Evolutionary conservation across 1,140 invertebrate species (phyloP).

Genomic region (Musca domestica): DNA sequence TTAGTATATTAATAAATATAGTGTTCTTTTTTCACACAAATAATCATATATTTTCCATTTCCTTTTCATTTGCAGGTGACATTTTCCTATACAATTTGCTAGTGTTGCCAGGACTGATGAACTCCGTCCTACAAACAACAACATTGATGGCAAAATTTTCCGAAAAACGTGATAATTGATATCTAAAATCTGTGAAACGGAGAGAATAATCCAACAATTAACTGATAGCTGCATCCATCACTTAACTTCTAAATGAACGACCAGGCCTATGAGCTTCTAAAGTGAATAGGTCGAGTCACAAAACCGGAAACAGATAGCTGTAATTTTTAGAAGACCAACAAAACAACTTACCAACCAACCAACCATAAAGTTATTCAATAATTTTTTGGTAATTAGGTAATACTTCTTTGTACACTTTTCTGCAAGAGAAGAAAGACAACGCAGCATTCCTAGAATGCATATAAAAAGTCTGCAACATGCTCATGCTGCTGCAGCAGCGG

Average conservation of each 20-base stretch:
- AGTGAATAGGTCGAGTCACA: neutral
- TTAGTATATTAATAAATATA: too few species aligned
- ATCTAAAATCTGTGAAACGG: too few species aligned
- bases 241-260: too few species aligned
- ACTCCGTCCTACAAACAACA: neutral
- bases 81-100: too few species aligned
- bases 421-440: neutral
- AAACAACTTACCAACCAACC: neutral
- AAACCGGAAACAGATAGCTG: neutral
- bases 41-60: neutral
- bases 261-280: too few species aligned
- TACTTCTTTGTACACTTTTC: neutral
- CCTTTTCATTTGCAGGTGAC: neutral
- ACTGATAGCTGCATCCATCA: too few species aligned
- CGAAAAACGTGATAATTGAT: neutral
- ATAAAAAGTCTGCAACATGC: constrained; percentile 51
- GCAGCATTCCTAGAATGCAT: constrained; percentile 38
- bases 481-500: constrained; percentile 43
- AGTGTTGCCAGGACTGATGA: neutral
- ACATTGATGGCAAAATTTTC: neutral
- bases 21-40: neutral
- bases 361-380: neutral
- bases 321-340: too few species aligned
- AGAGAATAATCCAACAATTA: too few species aligned
- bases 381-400: neutral